Evolutionary conservation across 2,888 invertebrate species (phyloP), one percentile per base, ranked within the genome.

Genomic region (Thera obeliscata): DNA sequence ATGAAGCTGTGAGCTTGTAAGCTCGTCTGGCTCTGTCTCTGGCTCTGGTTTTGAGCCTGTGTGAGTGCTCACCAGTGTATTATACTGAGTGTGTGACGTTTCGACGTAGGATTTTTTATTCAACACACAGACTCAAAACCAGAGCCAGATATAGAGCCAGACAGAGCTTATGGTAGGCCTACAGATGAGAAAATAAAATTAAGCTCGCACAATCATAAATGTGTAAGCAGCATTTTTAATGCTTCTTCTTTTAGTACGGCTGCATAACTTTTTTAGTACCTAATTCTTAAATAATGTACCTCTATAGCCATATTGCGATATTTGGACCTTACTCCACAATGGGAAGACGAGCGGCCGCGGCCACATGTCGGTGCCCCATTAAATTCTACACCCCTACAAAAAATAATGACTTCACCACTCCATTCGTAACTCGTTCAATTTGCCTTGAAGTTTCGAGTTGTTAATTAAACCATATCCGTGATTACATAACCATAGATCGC

Each of bases 361-460:
- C 89, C 91, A 88, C 83, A 91, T 90, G 91, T 89, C 88, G 83
- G 74, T 87, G 81, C 82, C 81, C 87, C 87, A 87, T 90, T 88
- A 89, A 87, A 88, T 77, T 77, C 81, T 81, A 84, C 85, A 83
- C 87, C 86, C 89, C 83, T 85, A 89, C 89, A 90, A 91, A 91
- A 91, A 90, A 88, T 92, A 90, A 92, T 91, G 88, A 88, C 89
- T 90, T 83, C 82, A 87, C 89, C 91, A 91, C 83, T 84, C 81
- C 72, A 72, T 75, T 75, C 82, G 73, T 76, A 85, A 86, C 84
- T 82, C 84, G 82, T 82, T 83, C 82, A 85, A 83, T 85, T 86
- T 82, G 76, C 80, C 77, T 80, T 78, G 80, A 77, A 81, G 79
- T 81, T 80, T 78, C 78, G 78, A 76, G 78, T 79, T 76, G 78